Evolutionary conservation across 2,797 vertebrate species (phyloP), one percentile per base, ranked within the genome.

Genomic region (Rhabdophis nuchalis): DNA sequence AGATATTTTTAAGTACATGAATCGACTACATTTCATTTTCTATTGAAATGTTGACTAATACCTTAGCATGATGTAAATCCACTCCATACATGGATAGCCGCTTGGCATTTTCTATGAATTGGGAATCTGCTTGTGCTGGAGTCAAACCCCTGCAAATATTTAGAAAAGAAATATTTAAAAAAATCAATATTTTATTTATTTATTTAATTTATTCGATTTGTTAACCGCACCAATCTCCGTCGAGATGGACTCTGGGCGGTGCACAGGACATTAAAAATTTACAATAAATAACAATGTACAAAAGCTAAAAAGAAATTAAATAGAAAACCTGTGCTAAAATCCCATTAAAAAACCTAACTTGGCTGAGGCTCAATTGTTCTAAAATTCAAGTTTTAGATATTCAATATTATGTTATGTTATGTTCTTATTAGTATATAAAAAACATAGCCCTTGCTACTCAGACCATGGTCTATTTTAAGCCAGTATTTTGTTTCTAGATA

Each of bases 71-170:
- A 97, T 99, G 99, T 89, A 99, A 97, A 96, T 99, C 99, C 93
- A 99, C 99, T 0, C 99, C 99, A 0, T 99, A 99, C 99, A 99
- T 99, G 90, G 99, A 99, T 85, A 99, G 98, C 91, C 99, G 99
- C 98, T 99, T 99, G 88, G 99, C 99, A 89, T 99, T 99, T 98
- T 99, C 99, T 97, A 99, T 97, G 97, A 99, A 99, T 96, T 99
- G 98, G 89, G 97, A 93, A 94, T 99, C 99, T 0, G 99, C 99
- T 93, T 99, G 98, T 91, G 99, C 99, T 95, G 99, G 99, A 96
- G 98, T 99, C 98, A 99, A 98, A 92, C 99, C 99, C 98, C 99
- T 99, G 92, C 87, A 97, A 96, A 86, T 82, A 96, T 95, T 93
- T 92, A 94, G 93, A 94, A 18, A 90, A 10, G 20, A 53, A 88